Evolutionary conservation across 2,113 vertebrate species (phyloP).

Genomic region (Ameiurus melas): DNA sequence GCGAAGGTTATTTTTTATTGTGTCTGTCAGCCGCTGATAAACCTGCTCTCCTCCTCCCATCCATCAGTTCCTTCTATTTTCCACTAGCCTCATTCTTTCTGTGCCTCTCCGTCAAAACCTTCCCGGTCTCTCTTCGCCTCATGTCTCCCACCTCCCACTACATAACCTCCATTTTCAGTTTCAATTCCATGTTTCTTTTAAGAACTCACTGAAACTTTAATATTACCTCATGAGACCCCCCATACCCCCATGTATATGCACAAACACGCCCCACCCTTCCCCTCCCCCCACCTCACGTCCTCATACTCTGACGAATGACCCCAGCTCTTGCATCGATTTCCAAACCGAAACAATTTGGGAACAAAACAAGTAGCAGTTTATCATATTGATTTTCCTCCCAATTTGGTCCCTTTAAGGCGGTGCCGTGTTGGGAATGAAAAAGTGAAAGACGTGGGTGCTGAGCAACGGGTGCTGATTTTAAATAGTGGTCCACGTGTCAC

Average conservation of each 20-base stretch:
- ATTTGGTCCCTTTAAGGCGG: constrained; percentile 73
- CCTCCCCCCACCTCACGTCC: constrained; percentile 52
- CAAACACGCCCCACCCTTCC: too few relatives aligned
- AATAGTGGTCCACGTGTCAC: not conserved
- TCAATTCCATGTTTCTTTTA: constrained; percentile 16
- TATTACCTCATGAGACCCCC: constrained; percentile 68
- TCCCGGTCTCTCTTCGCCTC: constrained; percentile 48
- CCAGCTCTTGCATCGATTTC: constrained; percentile 75
- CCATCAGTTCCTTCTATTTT: constrained; percentile 58
- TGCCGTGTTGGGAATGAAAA: constrained; percentile 64
- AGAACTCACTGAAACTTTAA: constrained; percentile 54
- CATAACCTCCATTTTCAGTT: constrained; percentile 12
- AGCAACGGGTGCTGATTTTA: constrained; percentile 43
- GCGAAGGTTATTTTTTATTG: constrained; percentile 79
- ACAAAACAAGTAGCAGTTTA: constrained; percentile 82
- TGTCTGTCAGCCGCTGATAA: constrained; percentile 77
- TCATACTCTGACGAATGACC: constrained; percentile 76
- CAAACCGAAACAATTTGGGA: constrained; percentile 83
- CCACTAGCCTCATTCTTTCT: constrained; percentile 53
- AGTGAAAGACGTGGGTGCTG: constrained; percentile 60
- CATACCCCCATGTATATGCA: not conserved
- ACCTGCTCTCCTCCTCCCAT: constrained; percentile 66
- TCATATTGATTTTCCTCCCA: constrained; percentile 80
- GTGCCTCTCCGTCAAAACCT: constrained; percentile 23
- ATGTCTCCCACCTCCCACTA: constrained; percentile 36